Percentiles rank a stretch among this genome's conserved stretches.
Evolutionary conservation across 1,140 invertebrate genomes (phyloP).

Genomic region (Drosophila ironensis): DNA sequence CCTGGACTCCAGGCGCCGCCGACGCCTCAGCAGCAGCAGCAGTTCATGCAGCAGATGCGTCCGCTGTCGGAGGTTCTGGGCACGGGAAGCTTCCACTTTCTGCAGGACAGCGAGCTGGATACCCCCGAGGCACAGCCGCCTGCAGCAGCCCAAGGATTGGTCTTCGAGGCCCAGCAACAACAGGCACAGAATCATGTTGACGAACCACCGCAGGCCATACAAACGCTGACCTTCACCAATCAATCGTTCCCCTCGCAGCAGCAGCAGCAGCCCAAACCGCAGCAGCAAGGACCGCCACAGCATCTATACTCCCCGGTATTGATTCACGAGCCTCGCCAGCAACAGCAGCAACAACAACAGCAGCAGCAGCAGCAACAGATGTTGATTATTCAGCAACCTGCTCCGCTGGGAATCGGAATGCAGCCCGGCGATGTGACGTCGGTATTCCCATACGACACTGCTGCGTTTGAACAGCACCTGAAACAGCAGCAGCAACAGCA

Average conservation of each 20-base stretch:
- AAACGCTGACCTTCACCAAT: conserved; percentile 90
- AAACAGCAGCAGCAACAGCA: conserved; percentile 72
- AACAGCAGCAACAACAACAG: not conserved
- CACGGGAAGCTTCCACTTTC: conserved; percentile 87
- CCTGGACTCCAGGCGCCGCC: conserved; percentile 39
- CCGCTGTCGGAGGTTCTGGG: conserved; percentile 88
- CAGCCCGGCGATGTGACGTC: conserved; percentile 70
- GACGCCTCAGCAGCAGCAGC: conserved; percentile 61
- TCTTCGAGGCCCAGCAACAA: conserved; percentile 53
- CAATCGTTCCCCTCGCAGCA: conserved; percentile 85
- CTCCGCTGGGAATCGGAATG: conserved; percentile 66
- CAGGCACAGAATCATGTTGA: conserved; percentile 58
- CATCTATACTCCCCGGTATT: conserved; percentile 68
- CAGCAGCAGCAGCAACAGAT: conserved; percentile 56
- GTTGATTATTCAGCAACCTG: conserved; percentile 51
- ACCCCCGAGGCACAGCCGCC: conserved; percentile 83
- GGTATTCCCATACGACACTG: conserved; percentile 55
- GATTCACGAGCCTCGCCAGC: conserved; percentile 57
- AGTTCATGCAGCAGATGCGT: conserved; percentile 83
- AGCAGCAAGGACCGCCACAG: conserved; percentile 25
- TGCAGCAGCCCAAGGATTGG: conserved; percentile 40
- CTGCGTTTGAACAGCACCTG: conserved; percentile 45
- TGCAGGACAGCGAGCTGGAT: conserved; percentile 90
- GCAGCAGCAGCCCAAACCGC: conserved; percentile 50
- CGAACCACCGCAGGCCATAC: conserved; percentile 83